These are phyloP conservation scores for Condylura cristata DNA, from an alignment of 2,113 vertebrate genomes.

Conservation along the genomic window DNA sequence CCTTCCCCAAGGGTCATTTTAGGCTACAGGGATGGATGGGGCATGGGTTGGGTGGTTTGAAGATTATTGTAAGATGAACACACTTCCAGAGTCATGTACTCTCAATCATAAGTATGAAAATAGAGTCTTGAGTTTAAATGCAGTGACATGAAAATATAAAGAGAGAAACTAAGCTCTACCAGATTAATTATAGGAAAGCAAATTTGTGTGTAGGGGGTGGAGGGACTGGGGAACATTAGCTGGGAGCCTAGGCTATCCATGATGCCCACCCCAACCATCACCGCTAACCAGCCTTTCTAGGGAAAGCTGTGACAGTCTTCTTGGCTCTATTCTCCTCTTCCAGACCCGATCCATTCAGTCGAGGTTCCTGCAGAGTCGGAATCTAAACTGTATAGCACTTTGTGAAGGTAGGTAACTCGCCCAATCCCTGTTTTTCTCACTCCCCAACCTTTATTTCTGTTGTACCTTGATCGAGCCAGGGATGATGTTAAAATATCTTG, in stretches of 20 bases:
- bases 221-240: neutral
- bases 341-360: slow-evolving; percentile 98
- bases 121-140: slow-evolving; percentile 1
- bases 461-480: neutral
- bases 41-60: neutral
- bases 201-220: neutral
- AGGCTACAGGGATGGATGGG: neutral
- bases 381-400: slow-evolving; percentile 99
- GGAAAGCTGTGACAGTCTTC: neutral
- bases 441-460: neutral
- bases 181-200: neutral
- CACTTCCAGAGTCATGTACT: neutral
- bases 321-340: neutral
- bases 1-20: neutral
- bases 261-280: neutral
- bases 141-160: neutral
- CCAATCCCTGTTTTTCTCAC: neutral
- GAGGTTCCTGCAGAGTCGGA: slow-evolving; percentile 98
- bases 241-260: neutral
- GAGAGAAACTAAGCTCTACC: neutral
- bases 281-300: neutral
- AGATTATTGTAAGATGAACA: neutral
- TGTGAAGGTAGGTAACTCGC: slow-evolving; percentile 93
- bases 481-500: neutral
- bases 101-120: neutral